Conservation (phyloP, 1,140 invertebrate genomes). For the Drosophila quadrilineata region DNA sequence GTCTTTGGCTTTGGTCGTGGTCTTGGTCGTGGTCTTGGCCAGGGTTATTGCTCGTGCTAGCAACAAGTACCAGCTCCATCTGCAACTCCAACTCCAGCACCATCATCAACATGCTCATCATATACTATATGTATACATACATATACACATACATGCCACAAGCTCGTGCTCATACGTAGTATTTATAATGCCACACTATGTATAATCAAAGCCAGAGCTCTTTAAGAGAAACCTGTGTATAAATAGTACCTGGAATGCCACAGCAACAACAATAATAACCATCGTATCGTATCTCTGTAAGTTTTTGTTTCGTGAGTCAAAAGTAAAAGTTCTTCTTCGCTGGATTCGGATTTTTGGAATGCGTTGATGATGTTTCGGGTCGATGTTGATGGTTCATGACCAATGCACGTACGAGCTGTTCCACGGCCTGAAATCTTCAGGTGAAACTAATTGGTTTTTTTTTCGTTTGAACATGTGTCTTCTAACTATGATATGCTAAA, state of each 20-base stretch:
- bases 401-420: neutral
- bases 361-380: slow-evolving; percentile 21
- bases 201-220: slow-evolving; percentile 66
- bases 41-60: slow-evolving; percentile 71
- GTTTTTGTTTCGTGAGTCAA: slow-evolving; percentile 37
- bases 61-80: slow-evolving; percentile 48
- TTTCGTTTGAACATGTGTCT: neutral
- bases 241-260: slow-evolving; percentile 54
- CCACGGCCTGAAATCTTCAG: slow-evolving; percentile 15
- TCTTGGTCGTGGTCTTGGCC: slow-evolving; percentile 13
- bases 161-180: slow-evolving; percentile 33
- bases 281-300: slow-evolving; percentile 1
- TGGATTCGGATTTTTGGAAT: slow-evolving; percentile 53
- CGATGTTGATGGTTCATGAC: slow-evolving; percentile 9
- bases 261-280: slow-evolving; percentile 20
- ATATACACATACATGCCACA: no score
- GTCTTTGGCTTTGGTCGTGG: slow-evolving; percentile 16
- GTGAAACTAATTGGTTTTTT: slow-evolving; percentile 40
- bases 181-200: slow-evolving; percentile 55
- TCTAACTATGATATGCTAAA: neutral
- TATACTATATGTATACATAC: no score
- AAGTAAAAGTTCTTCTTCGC: slow-evolving; percentile 72
- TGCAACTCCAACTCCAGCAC: neutral
- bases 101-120: neutral
- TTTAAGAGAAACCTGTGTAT: slow-evolving; percentile 50